Evolutionary conservation across 37 sponge, comb jelly and placozoan species (phyloP), one percentile per base, ranked within the genome.

Genomic region (Theonella swinhoei): DNA sequence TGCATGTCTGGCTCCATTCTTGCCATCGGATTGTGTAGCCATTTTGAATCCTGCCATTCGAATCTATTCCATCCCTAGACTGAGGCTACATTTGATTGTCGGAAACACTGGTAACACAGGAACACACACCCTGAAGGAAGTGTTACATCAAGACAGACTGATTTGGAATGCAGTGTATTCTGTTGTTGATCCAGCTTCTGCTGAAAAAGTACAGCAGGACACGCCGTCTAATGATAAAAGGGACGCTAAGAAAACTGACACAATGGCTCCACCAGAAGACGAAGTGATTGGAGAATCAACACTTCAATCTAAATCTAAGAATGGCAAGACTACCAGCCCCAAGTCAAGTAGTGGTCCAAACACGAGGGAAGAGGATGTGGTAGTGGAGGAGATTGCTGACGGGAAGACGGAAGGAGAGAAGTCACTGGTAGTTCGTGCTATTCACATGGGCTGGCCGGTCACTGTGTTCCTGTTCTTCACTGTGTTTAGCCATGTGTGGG

Each of bases 401-500:
- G 33, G 37, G 36, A 33, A 33, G 32, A 33, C 7, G 54, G 54
- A 47, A 47, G 54, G 54, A 47, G 54, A 47, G 11, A 47, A 47
- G 76, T 54, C 60, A 42, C 38, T 20, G 30, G 20, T 23, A 61
- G 32, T 2, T 28, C 4, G 11, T 0, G 14, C 54, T 1, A 71
- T 83, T 26, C 33, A 74, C 66, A 34, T 24, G 66, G 7, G 62
- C n/a, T 78, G 71, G 71, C 86, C 86, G 9, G 42, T 79, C 0
- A 38, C 85, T 8, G 41, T 75, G 42, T 85, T 90, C 36, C 20
- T 90, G 25, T 70, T 85, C 43, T 91, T 76, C 72, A 69, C 66
- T 30, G 9, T 60, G 7, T 32, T 35, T 25, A 74, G 71, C 25
- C 84, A 87, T 29, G 40, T 83, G 43, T 83, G 83, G 83, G 88